Base-by-base conservation (phyloP, 2,113 vertebrate genomes). In the Zonotrichia leucophrys region DNA sequence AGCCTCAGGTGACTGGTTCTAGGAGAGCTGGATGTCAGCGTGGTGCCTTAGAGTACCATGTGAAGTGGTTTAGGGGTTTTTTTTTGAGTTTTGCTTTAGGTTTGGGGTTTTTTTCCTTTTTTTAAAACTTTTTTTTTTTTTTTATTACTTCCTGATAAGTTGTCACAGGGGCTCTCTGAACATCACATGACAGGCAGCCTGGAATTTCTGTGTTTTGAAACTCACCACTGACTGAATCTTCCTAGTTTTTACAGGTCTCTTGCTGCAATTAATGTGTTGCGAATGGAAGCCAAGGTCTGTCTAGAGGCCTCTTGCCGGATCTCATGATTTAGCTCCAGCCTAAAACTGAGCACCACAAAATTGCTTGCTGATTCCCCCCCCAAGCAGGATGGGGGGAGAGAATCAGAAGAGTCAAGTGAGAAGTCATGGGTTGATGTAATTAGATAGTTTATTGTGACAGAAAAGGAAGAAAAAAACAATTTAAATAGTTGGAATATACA, bases 141-240 rank as follows among this genome's bases (percentile, higher is more conserved):
- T 8, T 13, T 49, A 35, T 37, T 84, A 35, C 56, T 92, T 90
- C 86, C 72, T 78, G 60, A 4, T 81, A n/a, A 79, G 50, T 72
- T 83, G 86, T 92, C 60, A 81, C 31, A 44, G 73, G 83, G 35
- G 47, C 64, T 92, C 23, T 93, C 50, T 37, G 44, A 63, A 8
- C 10, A 31, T 97, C 94, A 94, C 60, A 31, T 96, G 94, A 93
- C 39, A 87, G 21, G 24, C 68, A 52, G n/a, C 19, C 19, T 77
- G 64, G 81, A 92, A 78, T 53, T 27, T 66, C 16, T 5, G 1
- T 55, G 31, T 90, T 89, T 92, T 67, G 64, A 83, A 90, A 89
- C 44, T 86, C 5, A 1, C 22, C 12, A 2, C 62, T 66, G 74
- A 20, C 70, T 37, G 13, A 66, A 27, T 62, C 50, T 85, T 50